A percentile compares a stretch with the other conserved stretches of the same genome.
These are phyloP conservation scores for Rhagoletis zephyria DNA, from an alignment of 1,140 invertebrate genomes.

Conservation along the genomic window DNA sequence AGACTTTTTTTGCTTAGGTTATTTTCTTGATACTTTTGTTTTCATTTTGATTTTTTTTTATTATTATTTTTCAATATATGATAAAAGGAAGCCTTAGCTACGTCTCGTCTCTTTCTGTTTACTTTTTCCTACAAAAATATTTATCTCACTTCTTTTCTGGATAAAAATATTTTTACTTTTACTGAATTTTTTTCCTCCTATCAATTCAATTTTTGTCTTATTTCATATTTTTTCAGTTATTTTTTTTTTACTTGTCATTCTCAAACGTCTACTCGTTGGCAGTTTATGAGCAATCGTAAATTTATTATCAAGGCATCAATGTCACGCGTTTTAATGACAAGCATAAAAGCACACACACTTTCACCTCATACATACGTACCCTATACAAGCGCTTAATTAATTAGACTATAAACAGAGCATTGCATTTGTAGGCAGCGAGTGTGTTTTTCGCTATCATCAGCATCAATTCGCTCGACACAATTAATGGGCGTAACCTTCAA, in stretches of 20 bases:
- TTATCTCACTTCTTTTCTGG: too few species aligned
- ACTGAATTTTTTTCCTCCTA: background rate
- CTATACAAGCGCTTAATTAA: background rate
- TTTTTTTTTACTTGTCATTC: background rate
- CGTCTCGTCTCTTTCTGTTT: too few species aligned
- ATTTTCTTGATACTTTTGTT: background rate
- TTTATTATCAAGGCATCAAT: constrained; percentile 43
- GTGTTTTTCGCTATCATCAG: too few species aligned
- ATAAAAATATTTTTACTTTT: too few species aligned
- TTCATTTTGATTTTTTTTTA: background rate
- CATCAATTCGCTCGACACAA: background rate
- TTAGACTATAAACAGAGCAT: background rate
- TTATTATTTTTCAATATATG: background rate
- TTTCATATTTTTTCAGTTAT: background rate
- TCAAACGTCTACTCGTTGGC: background rate
- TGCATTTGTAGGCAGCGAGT: background rate
- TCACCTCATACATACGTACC: background rate
- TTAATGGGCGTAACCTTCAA: background rate
- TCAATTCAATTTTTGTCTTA: background rate
- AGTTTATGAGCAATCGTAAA: constrained; percentile 31
- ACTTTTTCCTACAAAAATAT: too few species aligned
- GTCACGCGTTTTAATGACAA: constrained; percentile 19
- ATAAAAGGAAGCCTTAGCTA: too few species aligned
- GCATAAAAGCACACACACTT: background rate
- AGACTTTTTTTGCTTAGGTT: too few species aligned